A percentile compares a stretch with the other conserved stretches of the same genome.
Evolutionary conservation across 2,113 vertebrate species (phyloP).

Genomic region (Eidolon helvum): DNA sequence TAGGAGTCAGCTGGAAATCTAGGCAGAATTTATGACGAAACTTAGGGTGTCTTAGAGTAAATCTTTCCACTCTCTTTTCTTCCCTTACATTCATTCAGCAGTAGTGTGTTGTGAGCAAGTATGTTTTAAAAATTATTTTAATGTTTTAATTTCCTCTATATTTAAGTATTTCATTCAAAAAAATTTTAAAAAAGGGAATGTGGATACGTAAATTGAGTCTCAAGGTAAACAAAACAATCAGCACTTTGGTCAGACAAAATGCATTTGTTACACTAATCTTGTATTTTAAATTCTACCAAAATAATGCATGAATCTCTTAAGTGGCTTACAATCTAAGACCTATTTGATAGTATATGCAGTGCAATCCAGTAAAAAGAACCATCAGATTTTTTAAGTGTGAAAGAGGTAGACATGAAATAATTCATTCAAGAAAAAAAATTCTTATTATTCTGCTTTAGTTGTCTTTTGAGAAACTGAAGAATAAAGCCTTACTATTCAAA

Average conservation of each 20-base stretch:
- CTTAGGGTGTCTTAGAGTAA: background rate
- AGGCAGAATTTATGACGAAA: background rate
- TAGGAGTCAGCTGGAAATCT: background rate
- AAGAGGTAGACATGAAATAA: background rate
- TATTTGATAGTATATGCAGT: background rate
- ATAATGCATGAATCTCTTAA: background rate
- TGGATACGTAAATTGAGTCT: background rate
- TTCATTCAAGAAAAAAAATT: background rate
- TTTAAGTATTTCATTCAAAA: background rate
- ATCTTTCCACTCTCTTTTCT: background rate
- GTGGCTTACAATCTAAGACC: background rate
- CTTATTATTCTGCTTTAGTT: background rate
- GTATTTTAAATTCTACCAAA: background rate
- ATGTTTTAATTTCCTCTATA: background rate
- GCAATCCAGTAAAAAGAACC: background rate
- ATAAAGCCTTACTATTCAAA: background rate
- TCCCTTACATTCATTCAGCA: background rate
- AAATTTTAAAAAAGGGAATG: background rate
- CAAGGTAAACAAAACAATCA: background rate
- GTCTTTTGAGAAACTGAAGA: background rate
- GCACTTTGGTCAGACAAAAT: background rate
- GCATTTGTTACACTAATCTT: background rate
- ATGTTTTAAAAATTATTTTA: background rate
- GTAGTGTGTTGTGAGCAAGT: background rate
- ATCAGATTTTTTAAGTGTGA: background rate